A percentile compares a stretch with the other conserved stretches of the same genome.
These are phyloP conservation scores for Hormaphis cornu DNA, from an alignment of 1,140 invertebrate genomes.

Conservation along the genomic window DNA sequence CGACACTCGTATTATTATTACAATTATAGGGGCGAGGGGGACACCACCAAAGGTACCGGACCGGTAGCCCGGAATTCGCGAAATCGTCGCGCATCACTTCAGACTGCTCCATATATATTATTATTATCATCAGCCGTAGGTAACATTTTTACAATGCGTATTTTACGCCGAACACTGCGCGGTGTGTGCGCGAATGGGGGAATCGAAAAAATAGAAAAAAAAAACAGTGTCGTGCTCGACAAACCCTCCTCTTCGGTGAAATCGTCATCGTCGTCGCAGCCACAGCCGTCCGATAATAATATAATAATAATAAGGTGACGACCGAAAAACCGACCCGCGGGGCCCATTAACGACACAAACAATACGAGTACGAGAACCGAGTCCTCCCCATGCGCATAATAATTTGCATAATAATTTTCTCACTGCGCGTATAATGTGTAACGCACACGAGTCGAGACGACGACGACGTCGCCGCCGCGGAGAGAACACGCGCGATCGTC, in stretches of 20 bases:
- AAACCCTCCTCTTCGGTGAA: conserved; percentile 3
- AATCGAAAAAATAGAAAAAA: too few species aligned
- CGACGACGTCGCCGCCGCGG: neutral
- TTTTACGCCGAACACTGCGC: too few species aligned
- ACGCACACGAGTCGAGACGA: too few species aligned
- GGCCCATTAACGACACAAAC: conserved; percentile 18
- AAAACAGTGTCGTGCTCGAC: too few species aligned
- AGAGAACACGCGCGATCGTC: neutral
- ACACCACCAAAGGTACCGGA: neutral
- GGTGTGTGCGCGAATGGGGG: too few species aligned
- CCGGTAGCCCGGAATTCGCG: neutral
- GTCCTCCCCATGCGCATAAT: neutral
- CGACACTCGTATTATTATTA: too few species aligned
- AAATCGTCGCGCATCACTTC: conserved; percentile 31
- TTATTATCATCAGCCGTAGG: too few species aligned
- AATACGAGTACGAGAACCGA: neutral
- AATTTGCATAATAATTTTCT: conserved; percentile 28
- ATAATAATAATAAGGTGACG: neutral
- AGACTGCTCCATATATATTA: neutral
- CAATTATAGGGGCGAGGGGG: too few species aligned
- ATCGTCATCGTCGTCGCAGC: neutral
- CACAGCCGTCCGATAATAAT: neutral
- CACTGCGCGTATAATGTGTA: too few species aligned
- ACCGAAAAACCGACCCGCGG: neutral
- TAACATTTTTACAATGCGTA: too few species aligned